Evolutionary conservation across 2,797 vertebrate genomes (phyloP).

Genomic region (Parotocinclus haroldoi): DNA sequence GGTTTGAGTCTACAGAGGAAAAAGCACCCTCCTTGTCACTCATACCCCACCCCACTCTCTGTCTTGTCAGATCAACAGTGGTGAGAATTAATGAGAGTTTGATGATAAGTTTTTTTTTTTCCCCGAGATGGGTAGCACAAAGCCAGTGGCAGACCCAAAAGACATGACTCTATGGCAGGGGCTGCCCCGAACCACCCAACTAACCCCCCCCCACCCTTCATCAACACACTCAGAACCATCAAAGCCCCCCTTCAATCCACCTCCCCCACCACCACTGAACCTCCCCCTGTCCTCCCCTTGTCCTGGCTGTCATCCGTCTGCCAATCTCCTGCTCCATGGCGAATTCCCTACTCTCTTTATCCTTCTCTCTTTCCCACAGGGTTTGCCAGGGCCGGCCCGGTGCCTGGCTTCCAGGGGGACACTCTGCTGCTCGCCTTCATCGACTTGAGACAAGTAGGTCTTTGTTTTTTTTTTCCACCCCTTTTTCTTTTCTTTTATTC

Average conservation of each 20-base stretch:
- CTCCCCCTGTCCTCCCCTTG: constrained; percentile 85
- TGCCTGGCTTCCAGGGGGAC: constrained; percentile 99
- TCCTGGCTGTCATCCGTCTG: constrained; percentile 97
- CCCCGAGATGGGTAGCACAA: constrained; percentile 80
- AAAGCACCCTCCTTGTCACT: constrained; percentile 66
- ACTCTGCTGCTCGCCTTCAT: constrained; percentile 99
- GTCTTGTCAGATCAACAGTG: constrained; percentile 79
- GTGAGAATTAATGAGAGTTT: constrained; percentile 91
- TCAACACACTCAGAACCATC: constrained; percentile 65
- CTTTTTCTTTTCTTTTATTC: constrained; percentile 68
- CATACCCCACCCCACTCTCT: constrained; percentile 53
- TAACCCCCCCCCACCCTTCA: constrained; percentile 68
- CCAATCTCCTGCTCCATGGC: constrained; percentile 97
- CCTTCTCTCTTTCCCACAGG: constrained; percentile 97
- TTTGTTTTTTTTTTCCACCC: constrained; percentile 85
- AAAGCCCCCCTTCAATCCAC: constrained; percentile 57
- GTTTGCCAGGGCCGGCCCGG: constrained; percentile 99
- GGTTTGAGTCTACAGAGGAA: constrained; percentile 75
- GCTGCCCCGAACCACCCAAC: constrained; percentile 58
- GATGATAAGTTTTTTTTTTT: constrained; percentile 76
- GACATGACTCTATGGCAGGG: constrained; percentile 91
- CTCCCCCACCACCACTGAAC: constrained; percentile 54
- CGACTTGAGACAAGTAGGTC: constrained; percentile 99
- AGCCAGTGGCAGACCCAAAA: constrained; percentile 78
- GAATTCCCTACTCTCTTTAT: constrained; percentile 86